Evolutionary conservation across 2,113 vertebrate species (phyloP).

Genomic region (Prinia subflava): DNA sequence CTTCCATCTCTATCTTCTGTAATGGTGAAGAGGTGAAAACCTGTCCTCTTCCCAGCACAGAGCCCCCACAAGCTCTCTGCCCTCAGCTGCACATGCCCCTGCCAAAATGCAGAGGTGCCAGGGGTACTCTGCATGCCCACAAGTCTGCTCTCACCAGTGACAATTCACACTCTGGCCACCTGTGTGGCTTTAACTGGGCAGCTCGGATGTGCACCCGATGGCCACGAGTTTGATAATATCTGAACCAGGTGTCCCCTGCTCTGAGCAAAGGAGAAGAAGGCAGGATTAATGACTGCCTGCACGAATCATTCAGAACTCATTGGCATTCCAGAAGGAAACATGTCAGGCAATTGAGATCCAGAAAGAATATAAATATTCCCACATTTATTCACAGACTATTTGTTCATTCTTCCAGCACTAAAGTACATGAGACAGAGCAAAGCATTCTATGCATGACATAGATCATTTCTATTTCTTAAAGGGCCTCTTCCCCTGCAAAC

Average conservation of each 20-base stretch:
- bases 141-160: background rate
- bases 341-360: background rate
- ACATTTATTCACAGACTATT: conserved; percentile 52
- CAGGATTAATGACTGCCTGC: conserved; percentile 14
- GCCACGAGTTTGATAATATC: background rate
- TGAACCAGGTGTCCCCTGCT: background rate
- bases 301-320: conserved; percentile 40
- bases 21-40: background rate
- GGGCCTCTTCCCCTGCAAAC: background rate
- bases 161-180: background rate
- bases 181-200: background rate
- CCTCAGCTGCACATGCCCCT: background rate
- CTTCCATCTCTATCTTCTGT: background rate
- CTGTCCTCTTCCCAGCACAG: background rate
- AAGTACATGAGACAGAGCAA: conserved; percentile 25
- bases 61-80: background rate
- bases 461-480: conserved; percentile 26
- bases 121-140: background rate
- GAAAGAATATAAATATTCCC: conserved; percentile 41
- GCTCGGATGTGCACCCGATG: background rate
- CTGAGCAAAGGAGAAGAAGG: background rate
- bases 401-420: conserved; percentile 28
- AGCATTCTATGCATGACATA: conserved; percentile 10
- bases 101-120: background rate
- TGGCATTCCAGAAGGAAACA: conserved; percentile 39